phyloP scores from a whole-genome alignment of 30 jellyfish, hydroid and myxozoan species.

The Pelagia noctiluca region DNA sequence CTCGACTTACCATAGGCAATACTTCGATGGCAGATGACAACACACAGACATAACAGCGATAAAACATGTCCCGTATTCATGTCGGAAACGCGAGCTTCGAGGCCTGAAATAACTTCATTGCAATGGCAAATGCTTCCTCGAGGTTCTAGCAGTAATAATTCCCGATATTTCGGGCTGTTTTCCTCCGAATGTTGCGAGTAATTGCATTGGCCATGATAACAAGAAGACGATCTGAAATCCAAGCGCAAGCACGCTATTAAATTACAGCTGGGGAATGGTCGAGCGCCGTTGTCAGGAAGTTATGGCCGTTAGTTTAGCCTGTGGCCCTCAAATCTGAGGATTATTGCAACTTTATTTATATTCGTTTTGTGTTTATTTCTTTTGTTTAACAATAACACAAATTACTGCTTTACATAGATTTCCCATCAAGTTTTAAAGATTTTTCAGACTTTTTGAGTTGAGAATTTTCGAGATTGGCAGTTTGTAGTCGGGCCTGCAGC shows the following conservation, averaged over 20 bases:
- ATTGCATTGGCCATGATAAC: constrained; percentile 45
- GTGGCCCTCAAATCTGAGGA: constrained; percentile 25
- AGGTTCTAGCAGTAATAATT: neutral
- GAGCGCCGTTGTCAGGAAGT: constrained; percentile 21
- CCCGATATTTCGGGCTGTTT: neutral
- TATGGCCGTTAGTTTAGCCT: constrained; percentile 2
- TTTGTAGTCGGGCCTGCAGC: too few species aligned
- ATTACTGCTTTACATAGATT: too few species aligned
- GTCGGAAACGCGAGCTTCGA: constrained; percentile 6
- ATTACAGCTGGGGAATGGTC: constrained; percentile 78
- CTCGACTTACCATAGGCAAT: constrained; percentile 68
- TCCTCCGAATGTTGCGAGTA: constrained; percentile 1
- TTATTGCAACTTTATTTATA: too few species aligned
- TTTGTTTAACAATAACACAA: too few species aligned
- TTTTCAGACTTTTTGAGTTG: too few species aligned
- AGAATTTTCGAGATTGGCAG: too few species aligned
- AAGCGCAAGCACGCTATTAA: constrained; percentile 75
- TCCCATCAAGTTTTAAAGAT: too few species aligned
- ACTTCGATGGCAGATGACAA: constrained; percentile 70
- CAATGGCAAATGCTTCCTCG: constrained; percentile 34
- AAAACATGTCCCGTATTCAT: constrained; percentile 56
- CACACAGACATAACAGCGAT: constrained; percentile 35
- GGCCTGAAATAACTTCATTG: constrained; percentile 40
- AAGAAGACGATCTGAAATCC: constrained; percentile 36
- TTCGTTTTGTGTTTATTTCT: too few species aligned